Evolutionary conservation across 2,113 vertebrate genomes (phyloP), one percentile per base, ranked within the genome.

Genomic region (Spea multiplicata): DNA sequence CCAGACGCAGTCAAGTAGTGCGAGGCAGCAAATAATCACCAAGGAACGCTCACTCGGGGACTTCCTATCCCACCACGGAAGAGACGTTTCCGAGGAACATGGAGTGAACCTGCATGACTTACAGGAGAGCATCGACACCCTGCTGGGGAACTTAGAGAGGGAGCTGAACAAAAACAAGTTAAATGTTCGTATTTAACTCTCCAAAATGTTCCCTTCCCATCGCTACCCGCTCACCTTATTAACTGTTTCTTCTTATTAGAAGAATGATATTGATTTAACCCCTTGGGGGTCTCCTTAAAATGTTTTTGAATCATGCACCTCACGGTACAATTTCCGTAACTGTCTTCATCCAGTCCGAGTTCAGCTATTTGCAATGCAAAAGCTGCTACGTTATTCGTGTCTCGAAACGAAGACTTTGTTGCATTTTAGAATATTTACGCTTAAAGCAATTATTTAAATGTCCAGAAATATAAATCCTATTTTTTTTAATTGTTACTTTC

Each of bases 91-190:
- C 0, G 91, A 88, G 75, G 93, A 93, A 84, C 93, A 90, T 86
- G 90, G 89, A 71, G 95, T 94, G 44, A 95, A 98, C 91, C 95
- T 99, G 86, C 93, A 89, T 83, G 96, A 99, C 87, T 92, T 99
- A 81, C 97, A 99, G 88, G 97, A 98, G 89, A 99, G 97, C 83
- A 99, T 99, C 5, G 97, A 99, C 86, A 94, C 92, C 4, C 88
- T 99, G 78, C 96, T 99, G 84, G 96, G 97, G 86, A 99, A 98
- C 90, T 89, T 99, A 86, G 97, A 99, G 87, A 85, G 91, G 83
- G 97, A 99, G 85, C 96, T 99, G 76, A 99, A 95, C 89, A 99
- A 98, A 88, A 99, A 95, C 87, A 98, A 96, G 83, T 87, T 97
- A 52, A 96, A 93, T 16, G 89, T 92, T 50, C 93, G 93, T 76